Conservation (phyloP, 2,888 invertebrate species). For the Frankliniella fusca region DNA sequence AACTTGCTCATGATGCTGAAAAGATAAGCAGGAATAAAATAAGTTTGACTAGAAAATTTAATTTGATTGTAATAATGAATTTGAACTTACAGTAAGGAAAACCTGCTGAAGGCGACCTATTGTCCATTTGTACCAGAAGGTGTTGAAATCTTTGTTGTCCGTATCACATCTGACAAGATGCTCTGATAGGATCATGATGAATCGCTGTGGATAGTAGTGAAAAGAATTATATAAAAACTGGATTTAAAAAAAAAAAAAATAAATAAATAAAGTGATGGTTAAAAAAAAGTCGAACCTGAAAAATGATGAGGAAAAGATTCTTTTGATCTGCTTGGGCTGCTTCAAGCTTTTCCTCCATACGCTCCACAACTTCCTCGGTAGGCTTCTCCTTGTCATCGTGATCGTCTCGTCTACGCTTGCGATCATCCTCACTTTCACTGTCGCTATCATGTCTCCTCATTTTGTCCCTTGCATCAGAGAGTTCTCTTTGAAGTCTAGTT, state of each 20-base stretch:
- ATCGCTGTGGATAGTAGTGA: conserved; percentile 57
- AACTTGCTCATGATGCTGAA: conserved; percentile 95
- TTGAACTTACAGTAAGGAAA: conserved; percentile 73
- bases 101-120: conserved; percentile 92
- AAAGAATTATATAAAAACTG: not conserved
- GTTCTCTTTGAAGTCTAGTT: conserved; percentile 60
- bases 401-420: conserved; percentile 54
- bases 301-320: conserved; percentile 92
- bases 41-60: conserved; percentile 2
- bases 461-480: conserved; percentile 81
- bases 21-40: conserved; percentile 43
- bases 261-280: too few relatives aligned
- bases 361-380: conserved; percentile 81
- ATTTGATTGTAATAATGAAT: conserved; percentile 31
- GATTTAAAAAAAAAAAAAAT: too few relatives aligned
- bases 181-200: conserved; percentile 96
- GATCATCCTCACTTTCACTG: conserved; percentile 53
- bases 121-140: conserved; percentile 95
- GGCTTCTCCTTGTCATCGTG: conserved; percentile 58
- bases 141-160: conserved; percentile 87
- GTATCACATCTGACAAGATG: conserved; percentile 91
- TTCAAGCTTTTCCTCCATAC: conserved; percentile 93
- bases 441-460: conserved; percentile 78
- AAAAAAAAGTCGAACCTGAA: conserved; percentile 59
- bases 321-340: conserved; percentile 95